Evolutionary conservation across 2,797 vertebrate species (phyloP).

Genomic region (Nannoperca obscura): DNA sequence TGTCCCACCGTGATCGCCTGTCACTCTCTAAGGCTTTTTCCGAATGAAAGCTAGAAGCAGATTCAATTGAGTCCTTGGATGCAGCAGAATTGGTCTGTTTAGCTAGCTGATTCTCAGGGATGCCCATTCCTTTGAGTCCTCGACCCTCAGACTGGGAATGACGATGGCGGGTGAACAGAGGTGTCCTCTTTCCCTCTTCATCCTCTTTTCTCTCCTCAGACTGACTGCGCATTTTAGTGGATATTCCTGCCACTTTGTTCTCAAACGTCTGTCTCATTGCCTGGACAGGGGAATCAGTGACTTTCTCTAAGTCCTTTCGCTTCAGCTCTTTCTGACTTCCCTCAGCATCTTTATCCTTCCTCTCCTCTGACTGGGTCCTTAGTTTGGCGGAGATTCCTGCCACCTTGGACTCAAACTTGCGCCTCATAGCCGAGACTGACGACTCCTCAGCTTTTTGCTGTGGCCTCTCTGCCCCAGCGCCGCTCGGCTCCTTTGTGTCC

Average conservation of each 20-base stretch:
- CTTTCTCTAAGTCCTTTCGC: conserved; percentile 70
- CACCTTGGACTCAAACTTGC: conserved; percentile 92
- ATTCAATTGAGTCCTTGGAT: conserved; percentile 92
- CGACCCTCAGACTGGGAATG: conserved; percentile 91
- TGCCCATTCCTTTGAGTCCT: conserved; percentile 85
- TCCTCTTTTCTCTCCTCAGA: conserved; percentile 86
- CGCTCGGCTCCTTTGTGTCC: conserved; percentile 84
- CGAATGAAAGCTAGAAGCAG: conserved; percentile 86
- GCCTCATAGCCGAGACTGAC: conserved; percentile 88
- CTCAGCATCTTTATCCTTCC: conserved; percentile 71
- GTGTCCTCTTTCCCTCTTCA: conserved; percentile 84
- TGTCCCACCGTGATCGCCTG: conserved; percentile 89
- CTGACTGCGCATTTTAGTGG: conserved; percentile 87
- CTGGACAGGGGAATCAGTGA: conserved; percentile 87
- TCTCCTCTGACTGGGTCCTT: conserved; percentile 88
- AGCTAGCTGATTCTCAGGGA: conserved; percentile 88
- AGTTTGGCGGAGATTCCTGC: conserved; percentile 90
- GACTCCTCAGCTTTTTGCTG: conserved; percentile 83
- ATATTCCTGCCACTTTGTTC: conserved; percentile 87
- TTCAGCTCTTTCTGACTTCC: conserved; percentile 64
- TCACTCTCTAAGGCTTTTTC: conserved; percentile 82
- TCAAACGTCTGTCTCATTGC: conserved; percentile 90
- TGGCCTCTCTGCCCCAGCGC: conserved; percentile 62
- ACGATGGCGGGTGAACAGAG: conserved; percentile 84
- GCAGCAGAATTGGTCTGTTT: conserved; percentile 75